phyloP scores from a whole-genome alignment of 2,797 vertebrate species.

The Cyprinodon diabolis region DNA sequence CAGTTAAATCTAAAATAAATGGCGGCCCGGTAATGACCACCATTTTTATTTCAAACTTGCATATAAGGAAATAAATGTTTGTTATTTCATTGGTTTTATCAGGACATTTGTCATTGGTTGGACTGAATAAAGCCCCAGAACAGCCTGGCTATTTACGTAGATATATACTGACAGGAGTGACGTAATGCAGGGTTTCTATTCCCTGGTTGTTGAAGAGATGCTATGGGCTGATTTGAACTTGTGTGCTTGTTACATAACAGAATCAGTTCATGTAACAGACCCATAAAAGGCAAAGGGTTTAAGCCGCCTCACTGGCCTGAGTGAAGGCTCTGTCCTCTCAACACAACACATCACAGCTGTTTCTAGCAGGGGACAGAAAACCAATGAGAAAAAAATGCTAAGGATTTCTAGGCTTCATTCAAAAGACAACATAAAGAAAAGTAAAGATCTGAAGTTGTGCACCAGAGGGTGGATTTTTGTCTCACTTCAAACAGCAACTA shows the following conservation, averaged over 20 bases:
- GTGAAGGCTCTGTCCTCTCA: conserved; percentile 21
- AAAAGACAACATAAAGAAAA: neutral
- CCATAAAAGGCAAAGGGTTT: conserved; percentile 75
- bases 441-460: neutral
- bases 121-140: neutral
- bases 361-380: conserved; percentile 30
- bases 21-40: neutral
- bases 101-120: neutral
- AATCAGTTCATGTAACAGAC: conserved; percentile 65
- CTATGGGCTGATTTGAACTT: conserved; percentile 63
- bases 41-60: neutral
- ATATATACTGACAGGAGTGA: conserved; percentile 12
- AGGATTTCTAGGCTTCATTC: conserved; percentile 23
- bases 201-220: conserved; percentile 49
- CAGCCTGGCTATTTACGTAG: neutral
- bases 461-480: conserved; percentile 25
- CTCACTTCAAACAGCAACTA: conserved; percentile 6
- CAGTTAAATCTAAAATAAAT: neutral
- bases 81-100: neutral
- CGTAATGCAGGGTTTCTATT: conserved; percentile 37
- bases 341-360: conserved; percentile 41
- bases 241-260: conserved; percentile 67
- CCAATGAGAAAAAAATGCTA: neutral
- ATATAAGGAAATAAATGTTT: neutral
- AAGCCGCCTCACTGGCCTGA: conserved; percentile 55